These are phyloP conservation scores for Setipinna tenuifilis DNA, from an alignment of 2,797 vertebrate species.

Conservation along the genomic window DNA sequence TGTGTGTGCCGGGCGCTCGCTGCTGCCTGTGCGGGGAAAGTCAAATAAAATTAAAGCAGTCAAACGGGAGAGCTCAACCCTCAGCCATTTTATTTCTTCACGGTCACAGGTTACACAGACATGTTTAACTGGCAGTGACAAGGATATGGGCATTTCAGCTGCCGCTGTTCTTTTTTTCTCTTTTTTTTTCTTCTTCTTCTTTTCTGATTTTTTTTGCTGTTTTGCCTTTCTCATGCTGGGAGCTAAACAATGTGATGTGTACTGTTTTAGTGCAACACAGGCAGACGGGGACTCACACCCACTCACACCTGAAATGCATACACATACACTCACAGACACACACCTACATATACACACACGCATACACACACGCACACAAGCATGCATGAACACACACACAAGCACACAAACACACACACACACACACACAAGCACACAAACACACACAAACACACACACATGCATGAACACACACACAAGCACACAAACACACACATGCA, in stretches of 20 bases:
- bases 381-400: neutral
- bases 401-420: neutral
- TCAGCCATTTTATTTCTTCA: conserved; percentile 54
- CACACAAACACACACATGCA: conserved; percentile 37
- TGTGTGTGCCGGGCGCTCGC: too few species aligned
- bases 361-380: neutral
- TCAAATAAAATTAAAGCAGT: conserved; percentile 69
- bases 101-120: conserved; percentile 36
- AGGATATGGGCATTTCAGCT: conserved; percentile 27
- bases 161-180: neutral
- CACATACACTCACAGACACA: too few species aligned
- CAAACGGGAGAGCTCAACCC: conserved; percentile 59
- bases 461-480: conserved; percentile 35
- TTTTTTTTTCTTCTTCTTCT: neutral
- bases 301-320: too few species aligned
- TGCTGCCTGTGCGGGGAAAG: conserved; percentile 59
- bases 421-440: neutral
- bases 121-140: conserved; percentile 24
- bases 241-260: neutral
- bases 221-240: neutral
- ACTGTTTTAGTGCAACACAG: too few species aligned
- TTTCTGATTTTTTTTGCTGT: neutral
- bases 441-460: neutral
- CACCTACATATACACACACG: neutral
- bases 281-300: too few species aligned